Evolutionary conservation across 2,888 invertebrate species (phyloP), one percentile per base, ranked within the genome.

Genomic region (Mythimna lalbum): DNA sequence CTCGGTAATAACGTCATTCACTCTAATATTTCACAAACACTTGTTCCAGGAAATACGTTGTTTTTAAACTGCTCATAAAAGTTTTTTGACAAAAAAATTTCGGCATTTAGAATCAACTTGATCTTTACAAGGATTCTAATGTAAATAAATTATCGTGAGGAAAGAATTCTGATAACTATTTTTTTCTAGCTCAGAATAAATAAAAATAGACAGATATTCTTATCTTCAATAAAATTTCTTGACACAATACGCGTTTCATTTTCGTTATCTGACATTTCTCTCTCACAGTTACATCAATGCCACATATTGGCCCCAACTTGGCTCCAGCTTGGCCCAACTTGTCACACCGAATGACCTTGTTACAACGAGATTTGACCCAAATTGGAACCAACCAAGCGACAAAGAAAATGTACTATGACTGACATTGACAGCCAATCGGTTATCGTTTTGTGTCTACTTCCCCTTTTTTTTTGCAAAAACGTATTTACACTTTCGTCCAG

Each of bases 381-480:
- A 82, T 85, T 83, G 83, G 69, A 74, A 61, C 73, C 80, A 76
- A 76, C 78, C 61, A 63, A 50, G 64, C 81, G 73, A 73, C 78
- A 76, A 80, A 82, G 75, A 78, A 85, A 78, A 78, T 81, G 73
- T 73, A 76, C 80, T 72, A 77, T 85, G 81, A 83, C 80, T 87
- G 86, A 84, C 87, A 84, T 82, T 83, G 87, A 86, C 86, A 86
- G 81, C 81, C 85, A 83, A 88, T 88, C 87, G 81, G 86, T 88
- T 87, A 87, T 82, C 72, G 70, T 76, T 84, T 78, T 76, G 74
- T 74, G 74, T 80, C 73, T 82, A 76, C 62, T 73, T 76, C 59
- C 57, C 74, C 31, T 66, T 73, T 69, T 70, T n/a, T 57, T 43
- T 21, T 31, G 73, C 80, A 71, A 82, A 78, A 49, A 63, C 56